Conservation (phyloP, 2,888 invertebrate genomes). For the Chydorus sphaericus region DNA sequence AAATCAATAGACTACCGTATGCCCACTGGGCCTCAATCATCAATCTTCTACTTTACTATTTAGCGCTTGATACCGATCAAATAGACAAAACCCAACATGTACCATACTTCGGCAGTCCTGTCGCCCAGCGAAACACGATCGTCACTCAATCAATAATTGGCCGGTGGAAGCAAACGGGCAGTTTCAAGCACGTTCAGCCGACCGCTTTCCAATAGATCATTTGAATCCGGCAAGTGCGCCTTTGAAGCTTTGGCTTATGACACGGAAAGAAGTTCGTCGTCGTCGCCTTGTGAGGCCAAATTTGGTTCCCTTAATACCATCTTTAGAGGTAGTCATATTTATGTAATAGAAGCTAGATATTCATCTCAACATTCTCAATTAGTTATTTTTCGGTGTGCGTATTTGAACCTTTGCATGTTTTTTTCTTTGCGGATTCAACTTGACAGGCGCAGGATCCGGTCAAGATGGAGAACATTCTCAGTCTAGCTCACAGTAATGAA, state of each 20-base stretch:
- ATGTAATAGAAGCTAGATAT: too few relatives aligned
- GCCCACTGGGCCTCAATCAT: neutral
- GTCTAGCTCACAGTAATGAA: neutral
- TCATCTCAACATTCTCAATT: too few relatives aligned
- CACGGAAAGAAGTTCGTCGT: neutral
- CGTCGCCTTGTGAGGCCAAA: neutral
- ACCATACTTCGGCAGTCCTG: neutral
- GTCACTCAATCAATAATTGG: too few relatives aligned
- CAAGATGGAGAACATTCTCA: conserved; percentile 6
- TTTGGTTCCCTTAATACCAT: neutral
- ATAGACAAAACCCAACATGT: neutral
- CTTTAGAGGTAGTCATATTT: neutral
- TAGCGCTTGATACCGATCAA: neutral
- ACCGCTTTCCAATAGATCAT: neutral
- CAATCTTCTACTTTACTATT: neutral
- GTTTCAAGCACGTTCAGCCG: neutral
- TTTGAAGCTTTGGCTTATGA: neutral
- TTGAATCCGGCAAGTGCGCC: neutral
- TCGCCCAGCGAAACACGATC: neutral
- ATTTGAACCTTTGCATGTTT: neutral
- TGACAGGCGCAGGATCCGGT: too few relatives aligned
- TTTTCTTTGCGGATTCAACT: too few relatives aligned
- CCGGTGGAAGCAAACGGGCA: too few relatives aligned
- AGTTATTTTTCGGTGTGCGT: too few relatives aligned
- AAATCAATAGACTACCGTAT: neutral